phyloP scores from a whole-genome alignment of 2,113 vertebrate species.

The Hystrix brachyura region DNA sequence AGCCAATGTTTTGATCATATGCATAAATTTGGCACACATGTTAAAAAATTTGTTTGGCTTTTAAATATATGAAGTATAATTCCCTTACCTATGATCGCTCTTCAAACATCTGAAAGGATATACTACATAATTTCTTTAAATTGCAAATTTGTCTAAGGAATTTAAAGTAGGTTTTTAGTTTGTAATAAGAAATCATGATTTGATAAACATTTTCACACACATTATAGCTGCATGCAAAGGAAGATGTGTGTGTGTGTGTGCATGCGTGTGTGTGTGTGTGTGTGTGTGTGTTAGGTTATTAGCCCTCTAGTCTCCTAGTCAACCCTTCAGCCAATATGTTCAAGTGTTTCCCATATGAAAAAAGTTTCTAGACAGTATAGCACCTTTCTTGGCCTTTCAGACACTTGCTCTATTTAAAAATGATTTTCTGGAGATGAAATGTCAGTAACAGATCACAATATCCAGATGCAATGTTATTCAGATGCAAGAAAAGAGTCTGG shows the following conservation, averaged over 20 bases:
- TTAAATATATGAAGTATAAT: constrained; percentile 47
- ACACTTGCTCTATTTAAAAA: constrained; percentile 26
- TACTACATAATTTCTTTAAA: background rate
- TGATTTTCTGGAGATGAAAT: constrained; percentile 43
- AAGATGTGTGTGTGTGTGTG: background rate
- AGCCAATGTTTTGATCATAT: background rate
- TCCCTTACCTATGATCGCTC: background rate
- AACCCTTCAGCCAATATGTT: constrained; percentile 13
- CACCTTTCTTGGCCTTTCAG: background rate
- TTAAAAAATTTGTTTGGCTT: background rate
- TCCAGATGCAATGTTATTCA: background rate
- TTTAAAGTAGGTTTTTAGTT: constrained; percentile 34
- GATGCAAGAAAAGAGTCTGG: background rate
- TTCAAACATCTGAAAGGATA: constrained; percentile 11
- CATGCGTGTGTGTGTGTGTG: too few species aligned
- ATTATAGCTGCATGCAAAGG: background rate
- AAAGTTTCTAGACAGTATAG: background rate
- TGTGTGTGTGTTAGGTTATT: background rate
- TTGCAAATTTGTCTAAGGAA: background rate
- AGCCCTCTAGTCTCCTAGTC: background rate
- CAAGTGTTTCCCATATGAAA: constrained; percentile 34
- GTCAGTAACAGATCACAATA: background rate
- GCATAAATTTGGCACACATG: background rate
- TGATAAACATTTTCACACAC: constrained; percentile 34
- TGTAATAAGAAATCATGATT: constrained; percentile 8